These are phyloP conservation scores for Dysidea cf. avara DNA, from an alignment of 37 sponge, comb jelly and placozoan genomes.

Conservation along the genomic window DNA sequence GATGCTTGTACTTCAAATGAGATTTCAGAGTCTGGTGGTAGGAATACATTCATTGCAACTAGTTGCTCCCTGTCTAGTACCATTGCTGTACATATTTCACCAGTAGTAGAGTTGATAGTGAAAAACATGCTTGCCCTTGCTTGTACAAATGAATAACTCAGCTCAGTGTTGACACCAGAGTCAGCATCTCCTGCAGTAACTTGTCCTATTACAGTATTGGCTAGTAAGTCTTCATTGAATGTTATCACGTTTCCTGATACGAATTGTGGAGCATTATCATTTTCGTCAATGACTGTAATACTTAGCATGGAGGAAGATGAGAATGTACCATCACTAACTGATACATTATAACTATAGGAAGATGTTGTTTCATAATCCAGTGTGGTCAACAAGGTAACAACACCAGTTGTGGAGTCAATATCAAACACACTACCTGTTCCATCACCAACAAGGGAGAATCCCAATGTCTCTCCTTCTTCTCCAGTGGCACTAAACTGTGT, in stretches of 20 bases:
- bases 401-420: neutral
- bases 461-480: neutral
- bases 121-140: slow-evolving; percentile 9
- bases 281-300: slow-evolving; percentile 46
- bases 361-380: slow-evolving; percentile 61
- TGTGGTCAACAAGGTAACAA: slow-evolving; percentile 1
- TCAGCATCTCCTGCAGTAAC: slow-evolving; percentile 25
- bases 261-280: slow-evolving; percentile 55
- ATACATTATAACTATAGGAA: slow-evolving; percentile 17
- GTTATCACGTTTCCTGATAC: slow-evolving; percentile 1
- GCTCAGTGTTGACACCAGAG: slow-evolving; percentile 10
- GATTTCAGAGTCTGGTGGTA: slow-evolving; percentile 26
- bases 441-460: no score
- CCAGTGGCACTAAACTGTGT: slow-evolving; percentile 2
- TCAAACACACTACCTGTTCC: neutral
- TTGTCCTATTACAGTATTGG: neutral
- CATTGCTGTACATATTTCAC: slow-evolving; percentile 29
- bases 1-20: slow-evolving; percentile 32
- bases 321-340: slow-evolving; percentile 29
- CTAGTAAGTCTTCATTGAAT: neutral
- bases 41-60: no score
- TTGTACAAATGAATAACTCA: slow-evolving; percentile 12
- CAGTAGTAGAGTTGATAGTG: slow-evolving; percentile 31
- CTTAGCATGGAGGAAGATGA: slow-evolving; percentile 5
- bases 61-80: slow-evolving; percentile 47